These are phyloP conservation scores for Telenomus remus DNA, from an alignment of 1,140 invertebrate species.

Conservation along the genomic window DNA sequence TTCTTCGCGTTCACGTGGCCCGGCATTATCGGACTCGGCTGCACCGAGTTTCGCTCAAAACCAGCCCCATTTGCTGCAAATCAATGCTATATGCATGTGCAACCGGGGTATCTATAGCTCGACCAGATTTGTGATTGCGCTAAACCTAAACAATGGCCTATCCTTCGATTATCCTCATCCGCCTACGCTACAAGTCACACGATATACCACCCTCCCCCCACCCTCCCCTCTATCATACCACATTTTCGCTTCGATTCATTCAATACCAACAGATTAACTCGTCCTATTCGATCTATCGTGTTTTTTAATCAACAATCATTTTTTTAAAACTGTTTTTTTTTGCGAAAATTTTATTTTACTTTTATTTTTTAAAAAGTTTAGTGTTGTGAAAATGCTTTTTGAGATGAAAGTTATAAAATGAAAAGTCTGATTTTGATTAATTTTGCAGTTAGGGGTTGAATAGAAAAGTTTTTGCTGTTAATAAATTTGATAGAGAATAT, in stretches of 20 bases:
- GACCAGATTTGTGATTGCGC: constrained; percentile 62
- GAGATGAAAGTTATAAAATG: too few relatives aligned
- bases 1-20: constrained; percentile 45
- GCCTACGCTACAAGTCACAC: constrained; percentile 50
- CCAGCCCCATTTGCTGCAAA: constrained; percentile 55
- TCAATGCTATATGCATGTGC: constrained; percentile 58
- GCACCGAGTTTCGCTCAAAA: constrained; percentile 47
- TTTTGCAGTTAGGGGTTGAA: too few relatives aligned
- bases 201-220: constrained; percentile 3
- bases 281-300: constrained; percentile 3
- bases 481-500: too few relatives aligned
- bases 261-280: constrained; percentile 57
- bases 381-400: too few relatives aligned
- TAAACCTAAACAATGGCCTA: constrained; percentile 64
- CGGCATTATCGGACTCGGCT: constrained; percentile 30
- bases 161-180: constrained; percentile 59
- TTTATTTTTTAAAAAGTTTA: too few relatives aligned
- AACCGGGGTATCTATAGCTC: constrained; percentile 51
- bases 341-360: too few relatives aligned
- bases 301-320: constrained; percentile 13
- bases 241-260: constrained; percentile 62
- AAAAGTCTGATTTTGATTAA: too few relatives aligned
- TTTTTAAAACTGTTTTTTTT: too few relatives aligned
- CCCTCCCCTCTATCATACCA: constrained; percentile 1
- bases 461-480: too few relatives aligned